Conservation (phyloP, 2,797 vertebrate species). For the Erethizon dorsatum region DNA sequence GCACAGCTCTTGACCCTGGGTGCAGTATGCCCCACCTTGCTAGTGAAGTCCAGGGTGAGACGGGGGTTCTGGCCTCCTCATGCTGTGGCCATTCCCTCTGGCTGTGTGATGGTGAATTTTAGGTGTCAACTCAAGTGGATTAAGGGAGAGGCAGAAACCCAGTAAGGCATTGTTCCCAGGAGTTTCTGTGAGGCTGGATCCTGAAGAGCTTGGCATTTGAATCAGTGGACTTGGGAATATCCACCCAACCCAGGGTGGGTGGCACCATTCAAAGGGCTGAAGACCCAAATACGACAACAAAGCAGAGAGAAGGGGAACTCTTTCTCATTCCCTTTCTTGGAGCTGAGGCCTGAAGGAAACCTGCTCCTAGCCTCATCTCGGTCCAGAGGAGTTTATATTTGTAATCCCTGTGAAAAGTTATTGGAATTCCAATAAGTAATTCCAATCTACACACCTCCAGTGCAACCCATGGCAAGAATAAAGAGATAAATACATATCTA, state of each 20-base stretch:
- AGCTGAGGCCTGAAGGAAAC: neutral
- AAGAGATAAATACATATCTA: neutral
- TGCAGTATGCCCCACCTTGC: accelerated
- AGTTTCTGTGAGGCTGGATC: neutral
- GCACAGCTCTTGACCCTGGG: neutral
- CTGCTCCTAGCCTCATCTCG: neutral
- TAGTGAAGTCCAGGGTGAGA: neutral
- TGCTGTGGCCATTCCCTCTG: neutral
- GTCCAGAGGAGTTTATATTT: neutral
- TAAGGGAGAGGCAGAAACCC: neutral
- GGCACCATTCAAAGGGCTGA: neutral
- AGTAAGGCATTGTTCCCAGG: neutral
- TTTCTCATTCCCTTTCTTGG: neutral
- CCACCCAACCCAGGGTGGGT: too few relatives aligned
- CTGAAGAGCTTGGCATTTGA: neutral
- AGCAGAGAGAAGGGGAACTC: neutral
- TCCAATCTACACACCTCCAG: neutral
- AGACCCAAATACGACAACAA: neutral
- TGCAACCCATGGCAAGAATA: neutral
- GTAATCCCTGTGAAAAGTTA: neutral
- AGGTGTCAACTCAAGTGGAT: neutral
- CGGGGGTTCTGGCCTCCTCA: neutral
- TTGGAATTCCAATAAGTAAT: neutral
- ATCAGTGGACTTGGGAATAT: neutral
- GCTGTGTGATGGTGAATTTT: neutral